Percentiles rank a stretch among this genome's conserved stretches.
Conservation (phyloP, 2,888 invertebrate species). For the Ornithoptera priamus region DNA sequence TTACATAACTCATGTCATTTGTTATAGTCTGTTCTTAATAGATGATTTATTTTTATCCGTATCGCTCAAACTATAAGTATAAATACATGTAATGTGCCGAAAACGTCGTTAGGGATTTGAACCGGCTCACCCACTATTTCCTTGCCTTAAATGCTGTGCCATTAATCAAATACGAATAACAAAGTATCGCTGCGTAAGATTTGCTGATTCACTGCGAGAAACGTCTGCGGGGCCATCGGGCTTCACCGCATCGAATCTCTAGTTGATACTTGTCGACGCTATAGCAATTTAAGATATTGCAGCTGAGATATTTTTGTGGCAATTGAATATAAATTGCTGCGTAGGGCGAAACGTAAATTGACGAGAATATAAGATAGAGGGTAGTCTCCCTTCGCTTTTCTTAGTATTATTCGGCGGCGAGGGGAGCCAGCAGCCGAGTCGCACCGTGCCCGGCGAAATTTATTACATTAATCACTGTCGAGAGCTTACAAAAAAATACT, state of each 20-base stretch:
- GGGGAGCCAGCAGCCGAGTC: constrained; percentile 50
- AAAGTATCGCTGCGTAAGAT: constrained; percentile 63
- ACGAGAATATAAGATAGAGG: constrained; percentile 41
- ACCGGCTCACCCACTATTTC: constrained; percentile 17
- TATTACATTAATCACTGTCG: constrained; percentile 78
- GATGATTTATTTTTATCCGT: background rate
- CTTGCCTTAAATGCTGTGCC: constrained; percentile 44
- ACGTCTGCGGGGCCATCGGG: constrained; percentile 63
- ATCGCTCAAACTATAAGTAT: background rate
- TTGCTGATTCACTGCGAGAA: constrained; percentile 38
- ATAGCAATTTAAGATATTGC: constrained; percentile 51
- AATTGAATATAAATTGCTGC: constrained; percentile 52
- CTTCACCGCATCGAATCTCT: constrained; percentile 62
- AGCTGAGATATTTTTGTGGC: constrained; percentile 61
- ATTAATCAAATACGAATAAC: constrained; percentile 60
- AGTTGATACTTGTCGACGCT: constrained; percentile 55
- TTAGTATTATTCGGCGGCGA: constrained; percentile 51
- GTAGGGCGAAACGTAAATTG: constrained; percentile 46
- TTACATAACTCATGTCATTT: background rate
- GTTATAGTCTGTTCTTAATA: background rate
- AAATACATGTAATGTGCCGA: background rate
- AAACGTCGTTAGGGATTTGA: background rate
- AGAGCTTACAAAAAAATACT: constrained; percentile 70
- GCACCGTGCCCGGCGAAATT: constrained; percentile 55
- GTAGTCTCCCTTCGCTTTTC: constrained; percentile 59